Evolutionary conservation across 2,113 vertebrate species (phyloP).

Genomic region (Balaenoptera acutorostrata): DNA sequence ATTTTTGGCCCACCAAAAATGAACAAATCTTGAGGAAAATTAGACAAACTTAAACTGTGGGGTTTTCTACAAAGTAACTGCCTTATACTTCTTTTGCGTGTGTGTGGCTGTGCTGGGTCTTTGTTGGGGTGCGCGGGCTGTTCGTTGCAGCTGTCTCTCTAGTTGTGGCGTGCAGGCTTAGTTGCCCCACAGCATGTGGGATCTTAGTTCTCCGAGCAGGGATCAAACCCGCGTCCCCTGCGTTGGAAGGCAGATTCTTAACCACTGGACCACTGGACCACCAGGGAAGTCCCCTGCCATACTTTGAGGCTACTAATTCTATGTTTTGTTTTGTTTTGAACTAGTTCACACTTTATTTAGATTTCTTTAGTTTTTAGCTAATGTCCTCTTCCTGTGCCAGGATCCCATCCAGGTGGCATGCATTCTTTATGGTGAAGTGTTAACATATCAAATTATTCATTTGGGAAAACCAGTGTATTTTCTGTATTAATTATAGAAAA

Average conservation of each 20-base stretch:
- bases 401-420: neutral
- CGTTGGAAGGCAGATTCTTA: no score
- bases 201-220: no score
- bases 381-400: neutral
- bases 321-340: neutral
- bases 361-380: neutral
- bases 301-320: neutral
- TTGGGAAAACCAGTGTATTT: slow-evolving; percentile 87
- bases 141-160: no score
- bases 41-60: neutral
- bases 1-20: neutral
- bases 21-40: neutral
- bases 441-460: slow-evolving; percentile 94
- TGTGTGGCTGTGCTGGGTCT: no score
- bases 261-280: no score
- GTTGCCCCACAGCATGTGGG: no score
- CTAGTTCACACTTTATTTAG: neutral
- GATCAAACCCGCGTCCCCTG: no score
- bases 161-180: no score
- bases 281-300: neutral
- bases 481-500: slow-evolving; percentile 87
- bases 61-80: neutral
- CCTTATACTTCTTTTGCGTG: neutral
- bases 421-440: slow-evolving; percentile 92
- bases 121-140: no score